A percentile compares a stretch with the other conserved stretches of the same genome.
phyloP scores from a whole-genome alignment of 2,888 invertebrate species.

The Eupithecia inturbata region DNA sequence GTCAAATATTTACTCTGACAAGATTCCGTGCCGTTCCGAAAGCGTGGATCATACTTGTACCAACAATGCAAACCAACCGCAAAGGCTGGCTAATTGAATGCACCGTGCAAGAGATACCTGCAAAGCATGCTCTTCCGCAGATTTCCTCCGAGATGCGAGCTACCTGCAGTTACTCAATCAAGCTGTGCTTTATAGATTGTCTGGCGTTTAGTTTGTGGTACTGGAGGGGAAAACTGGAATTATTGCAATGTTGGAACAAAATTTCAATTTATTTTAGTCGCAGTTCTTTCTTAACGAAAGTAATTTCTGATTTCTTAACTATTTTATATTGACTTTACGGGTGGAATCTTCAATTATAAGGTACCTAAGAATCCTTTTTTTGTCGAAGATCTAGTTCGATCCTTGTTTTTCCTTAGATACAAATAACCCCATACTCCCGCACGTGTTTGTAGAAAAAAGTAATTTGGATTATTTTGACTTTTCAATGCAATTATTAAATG shows the following conservation, averaged over 20 bases:
- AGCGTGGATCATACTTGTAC: not conserved
- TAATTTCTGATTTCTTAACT: too few species aligned
- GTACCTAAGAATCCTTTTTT: too few species aligned
- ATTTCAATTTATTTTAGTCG: not conserved
- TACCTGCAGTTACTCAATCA: constrained; percentile 17
- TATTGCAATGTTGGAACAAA: not conserved
- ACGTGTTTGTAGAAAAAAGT: not conserved
- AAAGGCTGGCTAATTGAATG: constrained; percentile 5
- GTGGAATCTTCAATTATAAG: too few species aligned
- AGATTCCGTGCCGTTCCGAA: not conserved
- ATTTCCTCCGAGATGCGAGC: constrained; percentile 40
- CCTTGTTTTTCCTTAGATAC: too few species aligned
- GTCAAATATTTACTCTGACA: not conserved
- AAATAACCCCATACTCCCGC: too few species aligned
- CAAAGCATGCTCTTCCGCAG: constrained; percentile 33
- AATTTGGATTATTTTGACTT: not conserved
- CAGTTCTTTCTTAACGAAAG: too few species aligned
- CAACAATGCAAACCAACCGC: not conserved
- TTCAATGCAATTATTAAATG: not conserved
- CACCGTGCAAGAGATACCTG: constrained; percentile 32
- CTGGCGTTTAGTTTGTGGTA: not conserved
- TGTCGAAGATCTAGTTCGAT: too few species aligned
- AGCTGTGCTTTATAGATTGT: not conserved
- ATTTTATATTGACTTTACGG: too few species aligned
- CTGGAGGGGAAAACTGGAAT: not conserved